phyloP scores from a whole-genome alignment of 1,140 invertebrate species.

The Thaumetopoea pityocampa region DNA sequence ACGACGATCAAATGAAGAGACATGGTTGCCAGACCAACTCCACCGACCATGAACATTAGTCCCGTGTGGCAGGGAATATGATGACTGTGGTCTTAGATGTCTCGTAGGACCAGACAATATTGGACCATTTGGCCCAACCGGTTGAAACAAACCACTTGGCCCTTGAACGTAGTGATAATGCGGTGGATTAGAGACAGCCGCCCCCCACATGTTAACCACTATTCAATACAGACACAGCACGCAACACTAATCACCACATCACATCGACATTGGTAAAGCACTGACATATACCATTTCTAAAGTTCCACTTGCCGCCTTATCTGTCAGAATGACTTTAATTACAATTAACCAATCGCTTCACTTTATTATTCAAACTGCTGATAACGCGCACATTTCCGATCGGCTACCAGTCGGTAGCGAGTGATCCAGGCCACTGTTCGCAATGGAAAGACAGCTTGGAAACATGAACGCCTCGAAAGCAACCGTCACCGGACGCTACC shows the following conservation, averaged over 20 bases:
- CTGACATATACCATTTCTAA: conserved; percentile 43
- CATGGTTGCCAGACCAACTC: conserved; percentile 60
- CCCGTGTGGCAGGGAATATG: conserved; percentile 63
- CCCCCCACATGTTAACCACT: conserved; percentile 66
- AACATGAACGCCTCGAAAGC: conserved; percentile 61
- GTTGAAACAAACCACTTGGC: conserved; percentile 34
- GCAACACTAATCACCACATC: conserved; percentile 55
- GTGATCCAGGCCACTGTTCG: conserved; percentile 54
- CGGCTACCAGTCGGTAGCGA: conserved; percentile 42
- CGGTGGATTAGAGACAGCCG: conserved; percentile 65
- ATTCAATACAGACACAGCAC: conserved; percentile 40
- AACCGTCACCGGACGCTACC: conserved; percentile 61
- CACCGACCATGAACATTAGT: conserved; percentile 59
- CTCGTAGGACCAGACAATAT: conserved; percentile 45
- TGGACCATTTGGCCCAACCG: conserved; percentile 49
- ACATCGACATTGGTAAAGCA: conserved; percentile 44
- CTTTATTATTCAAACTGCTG: conserved; percentile 43
- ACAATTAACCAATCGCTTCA: conserved; percentile 41
- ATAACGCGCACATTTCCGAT: conserved; percentile 41
- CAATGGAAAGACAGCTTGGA: conserved; percentile 59
- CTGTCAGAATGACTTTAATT: conserved; percentile 42
- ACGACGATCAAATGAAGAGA: conserved; percentile 67
- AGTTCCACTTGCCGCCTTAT: conserved; percentile 42
- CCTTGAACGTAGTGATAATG: conserved; percentile 65
- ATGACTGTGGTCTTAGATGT: conserved; percentile 61